Base-by-base conservation (phyloP, 2,888 invertebrate genomes). In the Unio pictorum region DNA sequence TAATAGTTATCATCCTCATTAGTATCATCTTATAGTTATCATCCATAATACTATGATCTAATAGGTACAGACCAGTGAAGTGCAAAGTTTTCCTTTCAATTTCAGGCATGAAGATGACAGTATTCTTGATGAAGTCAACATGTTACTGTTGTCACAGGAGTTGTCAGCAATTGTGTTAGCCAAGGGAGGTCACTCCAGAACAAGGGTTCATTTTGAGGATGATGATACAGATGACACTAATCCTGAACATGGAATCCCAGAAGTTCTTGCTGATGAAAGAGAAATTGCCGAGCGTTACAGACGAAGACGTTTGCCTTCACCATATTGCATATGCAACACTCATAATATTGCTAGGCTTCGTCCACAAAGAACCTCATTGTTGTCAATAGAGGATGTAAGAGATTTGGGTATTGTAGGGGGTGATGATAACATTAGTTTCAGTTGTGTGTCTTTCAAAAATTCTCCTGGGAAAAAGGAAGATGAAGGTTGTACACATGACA, bases 141-240 rank as follows among this genome's bases (percentile, higher is more conserved):
- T 71, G 28, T 68, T 64, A 17, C 63, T 71, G 23, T 57, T 74
- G 68, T 71, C 74, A 72, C 69, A 71, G 68, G 74, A 75, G 61
- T 64, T 77, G 17, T 61, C 68, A 55, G 62, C 62, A 57, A 56
- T 61, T 20, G 26, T 28, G 26, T 34, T 57, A n/a, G 26, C 26
- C n/a, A 71, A 58, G 57, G 62, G 65, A 64, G 56, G 69, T 45
- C 56, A 70, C 23, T 68, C 68, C 54, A 55, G 59, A 26, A 61
- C 17, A 23, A 34, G 64, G 4, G 58, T 61, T 20, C 61, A 63
- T 59, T 58, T 64, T 58, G 67, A 69, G 26, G 79, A 82, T 57
- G 79, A 82, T 57, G 76, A 79, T 45, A 58, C 68, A 15, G 83
- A 83, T 72, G 83, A 83, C 57, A 77, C 83, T 7, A 77, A 82